phyloP scores from a whole-genome alignment of 1,140 invertebrate genomes.

The Cryptotermes secundus region DNA sequence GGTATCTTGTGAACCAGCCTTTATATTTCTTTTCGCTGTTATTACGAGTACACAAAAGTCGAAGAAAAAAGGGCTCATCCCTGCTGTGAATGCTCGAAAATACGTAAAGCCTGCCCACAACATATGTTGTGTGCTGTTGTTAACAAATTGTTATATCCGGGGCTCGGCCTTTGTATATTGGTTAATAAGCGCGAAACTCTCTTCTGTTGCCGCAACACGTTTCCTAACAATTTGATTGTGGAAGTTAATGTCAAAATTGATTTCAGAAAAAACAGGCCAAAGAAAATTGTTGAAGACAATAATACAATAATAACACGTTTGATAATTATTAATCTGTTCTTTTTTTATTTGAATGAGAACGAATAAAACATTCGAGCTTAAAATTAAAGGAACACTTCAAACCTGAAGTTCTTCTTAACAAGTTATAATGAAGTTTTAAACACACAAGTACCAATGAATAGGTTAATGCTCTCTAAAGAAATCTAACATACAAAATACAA shows the following conservation, averaged over 20 bases:
- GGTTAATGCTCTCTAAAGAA: no score
- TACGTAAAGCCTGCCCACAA: not conserved
- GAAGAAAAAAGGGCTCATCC: not conserved
- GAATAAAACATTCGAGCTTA: no score
- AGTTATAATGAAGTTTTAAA: no score
- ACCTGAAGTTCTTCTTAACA: no score
- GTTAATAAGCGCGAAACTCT: not conserved
- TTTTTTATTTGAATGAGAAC: no score
- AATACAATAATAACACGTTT: no score
- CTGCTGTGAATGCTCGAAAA: not conserved
- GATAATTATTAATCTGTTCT: no score
- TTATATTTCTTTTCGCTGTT: not conserved
- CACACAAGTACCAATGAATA: no score
- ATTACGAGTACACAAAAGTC: not conserved
- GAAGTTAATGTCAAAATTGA: not conserved
- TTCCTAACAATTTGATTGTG: not conserved
- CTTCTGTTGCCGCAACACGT: not conserved
- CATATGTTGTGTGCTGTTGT: not conserved
- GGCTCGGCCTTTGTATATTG: not conserved
- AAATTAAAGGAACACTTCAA: no score
- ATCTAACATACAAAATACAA: no score
- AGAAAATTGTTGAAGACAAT: no score
- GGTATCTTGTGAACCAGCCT: not conserved
- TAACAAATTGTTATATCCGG: not conserved
- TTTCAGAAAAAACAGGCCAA: no score